Evolutionary conservation across 2,113 vertebrate genomes (phyloP), one percentile per base, ranked within the genome.

Genomic region (Hemiscyllium ocellatum): DNA sequence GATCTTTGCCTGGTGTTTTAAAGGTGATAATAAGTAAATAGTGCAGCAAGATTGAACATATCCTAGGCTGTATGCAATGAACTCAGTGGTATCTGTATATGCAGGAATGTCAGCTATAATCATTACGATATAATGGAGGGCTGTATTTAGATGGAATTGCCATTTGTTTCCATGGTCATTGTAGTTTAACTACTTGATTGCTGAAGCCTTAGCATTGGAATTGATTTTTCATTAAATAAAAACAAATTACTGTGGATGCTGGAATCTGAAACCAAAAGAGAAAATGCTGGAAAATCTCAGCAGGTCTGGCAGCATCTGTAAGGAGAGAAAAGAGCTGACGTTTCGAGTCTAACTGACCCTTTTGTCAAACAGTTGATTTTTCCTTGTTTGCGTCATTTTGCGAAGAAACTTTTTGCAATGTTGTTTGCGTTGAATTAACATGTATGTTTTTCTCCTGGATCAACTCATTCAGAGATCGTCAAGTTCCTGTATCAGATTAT

Each of bases 1-100:
- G 65, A 94, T 70, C 20, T 42, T 26, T 24, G 91, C 91, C n/a
- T 94, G 66, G 91, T 37, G 91, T 94, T 94, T 90, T 94, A 94
- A 94, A 94, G 20, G 66, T 94, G 66, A 69, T 70, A 94, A 70
- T 94, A 66, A 70, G n/a, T 26, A 22, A 94, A 94, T 70, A 42
- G n/a, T 47, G 91, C 66, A 94, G 91, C 65, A 68, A 70, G 91
- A 47, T 94, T 69, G 91, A 69, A 47, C 66, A 69, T 94, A 42
- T 94, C 91, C 37, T 26, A 17, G 91, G 66, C 65, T 68, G 56
- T 37, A 47, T 94, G 5, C 91, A 94, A 24, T 70, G 65, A 93
- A n/a, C 90, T 93, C 47, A 2, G 65, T 4, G 68, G 17, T 33
- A 66, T 68, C 90, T 93, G 61, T 93, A 42, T 70, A 66, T 13